Base-by-base conservation (phyloP, 1,140 invertebrate genomes). In the Drosophila miranda region DNA sequence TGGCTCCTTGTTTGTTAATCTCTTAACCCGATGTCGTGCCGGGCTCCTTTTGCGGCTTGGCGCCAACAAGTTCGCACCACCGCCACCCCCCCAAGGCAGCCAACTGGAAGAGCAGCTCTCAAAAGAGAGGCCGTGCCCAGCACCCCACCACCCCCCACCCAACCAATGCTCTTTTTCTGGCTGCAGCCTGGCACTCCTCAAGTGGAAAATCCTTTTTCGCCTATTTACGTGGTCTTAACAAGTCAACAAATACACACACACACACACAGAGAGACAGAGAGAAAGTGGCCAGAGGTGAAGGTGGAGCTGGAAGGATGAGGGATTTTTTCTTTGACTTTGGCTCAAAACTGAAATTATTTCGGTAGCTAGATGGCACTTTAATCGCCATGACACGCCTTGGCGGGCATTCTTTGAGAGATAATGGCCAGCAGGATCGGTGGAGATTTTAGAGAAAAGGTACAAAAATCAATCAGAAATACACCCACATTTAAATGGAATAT, bases 151-250 rank as follows among this genome's bases (percentile, higher is more conserved):
- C 2, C 60, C 41, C n/a, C n/a, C 28, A 43, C 56, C 19, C 19
- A 19, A 2, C 19, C 19, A 19, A 19, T 67, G 54, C 54, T 59
- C 54, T 52, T 50, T 59, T 64, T 34, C 61, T 30, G 55, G 38
- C 50, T 75, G 56, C 64, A 67, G 67, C 77, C 63, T 86, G 78
- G 81, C 81, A 87, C 78, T 87, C 46, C 57, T 87, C 82, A 87
- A 78, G 82, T 87, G 81, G 81, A 86, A 86, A 86, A 86, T 87
- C 81, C 81, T 87, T 86, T 38, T 69, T 86, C 79, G 81, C 81
- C 80, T 80, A 86, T 84, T 84, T 80, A 80, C 80, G 77, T 80
- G 77, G 81, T 68, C 80, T 84, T 86, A 84, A 80, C 81, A 84
- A 80, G 80, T 84, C 81, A 84, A 80, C 80, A 86, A 59, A 41